These are phyloP conservation scores for Catharus ustulatus DNA, from an alignment of 2,797 vertebrate species.

Conservation along the genomic window DNA sequence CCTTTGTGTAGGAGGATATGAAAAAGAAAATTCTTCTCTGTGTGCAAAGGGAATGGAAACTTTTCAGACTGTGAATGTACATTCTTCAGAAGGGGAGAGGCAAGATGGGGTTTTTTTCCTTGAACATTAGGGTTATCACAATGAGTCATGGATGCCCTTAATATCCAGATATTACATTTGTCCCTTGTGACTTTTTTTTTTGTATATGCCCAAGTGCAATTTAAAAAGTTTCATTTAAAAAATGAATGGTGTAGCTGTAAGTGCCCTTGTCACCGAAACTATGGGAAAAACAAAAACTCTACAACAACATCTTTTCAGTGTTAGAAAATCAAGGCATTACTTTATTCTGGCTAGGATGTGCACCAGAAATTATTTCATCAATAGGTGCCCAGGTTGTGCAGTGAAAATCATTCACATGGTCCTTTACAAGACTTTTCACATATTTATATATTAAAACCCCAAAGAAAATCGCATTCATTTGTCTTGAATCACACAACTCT, in stretches of 20 bases:
- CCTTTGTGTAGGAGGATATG: slow-evolving; percentile 31
- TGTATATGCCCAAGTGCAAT: neutral
- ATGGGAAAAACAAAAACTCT: neutral
- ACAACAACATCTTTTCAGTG: neutral
- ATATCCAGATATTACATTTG: neutral
- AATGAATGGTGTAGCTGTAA: neutral
- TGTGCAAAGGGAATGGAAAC: slow-evolving; percentile 23
- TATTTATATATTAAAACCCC: neutral
- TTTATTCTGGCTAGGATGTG: neutral
- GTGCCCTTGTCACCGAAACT: neutral
- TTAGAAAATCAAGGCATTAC: neutral
- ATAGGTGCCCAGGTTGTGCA: neutral
- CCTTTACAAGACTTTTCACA: neutral
- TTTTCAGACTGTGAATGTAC: neutral
- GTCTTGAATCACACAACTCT: neutral
- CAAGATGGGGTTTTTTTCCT: neutral
- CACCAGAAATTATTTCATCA: neutral
- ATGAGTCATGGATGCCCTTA: neutral
- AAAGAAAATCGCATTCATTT: neutral
- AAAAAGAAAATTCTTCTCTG: slow-evolving; percentile 24
- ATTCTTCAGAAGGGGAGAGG: neutral
- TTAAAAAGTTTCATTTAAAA: neutral
- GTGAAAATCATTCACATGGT: neutral
- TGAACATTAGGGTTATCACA: neutral
- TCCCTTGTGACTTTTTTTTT: neutral